A percentile compares a stretch with the other conserved stretches of the same genome.
Conservation (phyloP, 2,888 invertebrate genomes). For the Aphidoletes aphidimyza region DNA sequence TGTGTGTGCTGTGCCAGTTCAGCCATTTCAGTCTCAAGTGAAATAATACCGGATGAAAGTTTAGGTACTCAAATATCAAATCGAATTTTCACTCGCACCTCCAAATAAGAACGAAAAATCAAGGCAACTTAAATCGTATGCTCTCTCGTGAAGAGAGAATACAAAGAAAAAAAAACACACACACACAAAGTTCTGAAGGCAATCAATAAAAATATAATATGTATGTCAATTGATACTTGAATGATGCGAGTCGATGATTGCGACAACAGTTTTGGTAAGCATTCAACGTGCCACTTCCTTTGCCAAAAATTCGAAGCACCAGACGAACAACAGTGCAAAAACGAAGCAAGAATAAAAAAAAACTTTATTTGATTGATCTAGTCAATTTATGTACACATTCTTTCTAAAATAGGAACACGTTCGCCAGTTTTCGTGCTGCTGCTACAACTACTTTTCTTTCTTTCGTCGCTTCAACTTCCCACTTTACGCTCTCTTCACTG, state of each 20-base stretch:
- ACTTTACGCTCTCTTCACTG: neutral
- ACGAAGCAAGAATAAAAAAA: neutral
- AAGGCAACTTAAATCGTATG: too few relatives aligned
- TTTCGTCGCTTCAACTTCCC: neutral
- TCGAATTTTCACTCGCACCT: too few relatives aligned
- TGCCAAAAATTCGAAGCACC: neutral
- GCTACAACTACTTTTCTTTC: too few relatives aligned
- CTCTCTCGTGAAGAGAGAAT: too few relatives aligned
- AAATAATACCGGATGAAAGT: too few relatives aligned
- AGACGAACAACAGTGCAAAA: neutral
- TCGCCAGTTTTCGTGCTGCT: neutral
- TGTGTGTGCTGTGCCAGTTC: too few relatives aligned
- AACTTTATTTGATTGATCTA: constrained; percentile 20
- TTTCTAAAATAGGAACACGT: neutral
- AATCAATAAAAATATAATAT: constrained; percentile 41
- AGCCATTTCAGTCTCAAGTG: too few relatives aligned
- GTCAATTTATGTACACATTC: constrained; percentile 26
- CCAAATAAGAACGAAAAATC: too few relatives aligned
- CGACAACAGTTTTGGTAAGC: neutral
- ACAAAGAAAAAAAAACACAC: too few relatives aligned
- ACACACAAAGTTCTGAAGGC: neutral
- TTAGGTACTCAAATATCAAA: too few relatives aligned
- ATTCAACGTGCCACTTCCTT: neutral
- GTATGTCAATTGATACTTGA: constrained; percentile 47
- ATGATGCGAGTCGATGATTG: neutral